phyloP scores from a whole-genome alignment of 2,888 invertebrate genomes.

The Palloptera scutellata region DNA sequence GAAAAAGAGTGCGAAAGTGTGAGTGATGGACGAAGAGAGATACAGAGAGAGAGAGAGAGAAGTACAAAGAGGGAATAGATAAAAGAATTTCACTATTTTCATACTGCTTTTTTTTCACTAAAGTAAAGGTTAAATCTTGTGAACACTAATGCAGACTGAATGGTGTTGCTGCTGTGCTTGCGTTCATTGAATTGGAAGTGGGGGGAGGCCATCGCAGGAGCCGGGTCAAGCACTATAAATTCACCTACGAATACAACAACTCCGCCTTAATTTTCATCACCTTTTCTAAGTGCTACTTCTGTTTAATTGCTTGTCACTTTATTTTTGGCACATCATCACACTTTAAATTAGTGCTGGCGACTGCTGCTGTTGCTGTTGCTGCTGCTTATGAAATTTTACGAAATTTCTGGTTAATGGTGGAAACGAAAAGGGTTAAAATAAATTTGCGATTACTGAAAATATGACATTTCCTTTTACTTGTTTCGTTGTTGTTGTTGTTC shows the following conservation, averaged over 20 bases:
- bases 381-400: neutral
- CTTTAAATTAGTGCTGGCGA: constrained; percentile 1
- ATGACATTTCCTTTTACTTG: constrained; percentile 15
- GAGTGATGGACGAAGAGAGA: no score
- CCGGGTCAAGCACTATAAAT: constrained; percentile 1
- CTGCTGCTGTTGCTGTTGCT: neutral
- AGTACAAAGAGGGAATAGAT: no score
- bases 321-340: constrained; percentile 26
- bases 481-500: neutral
- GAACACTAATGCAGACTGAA: constrained; percentile 11
- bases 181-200: no score
- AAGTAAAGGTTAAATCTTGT: constrained; percentile 9
- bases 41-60: no score
- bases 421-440: constrained; percentile 23
- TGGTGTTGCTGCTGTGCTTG: neutral
- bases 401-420: no score
- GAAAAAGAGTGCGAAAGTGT: no score
- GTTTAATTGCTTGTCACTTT: constrained; percentile 32
- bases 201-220: no score
- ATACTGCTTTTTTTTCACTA: neutral
- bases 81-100: no score
- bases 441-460: constrained; percentile 16
- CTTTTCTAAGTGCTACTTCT: constrained; percentile 13
- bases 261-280: neutral
- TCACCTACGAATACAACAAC: no score